Conservation (phyloP, 2,888 invertebrate genomes). For the Drosophila meridiana region DNA sequence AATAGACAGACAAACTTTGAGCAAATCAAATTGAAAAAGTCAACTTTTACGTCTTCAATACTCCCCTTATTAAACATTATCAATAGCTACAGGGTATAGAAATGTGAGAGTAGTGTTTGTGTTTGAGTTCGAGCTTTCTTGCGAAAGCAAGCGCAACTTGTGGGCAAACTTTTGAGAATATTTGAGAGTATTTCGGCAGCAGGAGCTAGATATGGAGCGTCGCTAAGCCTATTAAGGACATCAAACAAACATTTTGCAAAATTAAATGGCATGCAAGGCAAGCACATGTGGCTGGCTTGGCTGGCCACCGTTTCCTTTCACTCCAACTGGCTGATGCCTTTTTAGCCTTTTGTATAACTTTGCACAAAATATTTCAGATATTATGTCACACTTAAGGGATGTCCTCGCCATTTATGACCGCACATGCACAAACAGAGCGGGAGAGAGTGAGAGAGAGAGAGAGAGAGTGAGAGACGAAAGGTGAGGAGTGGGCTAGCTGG, state of each 20-base stretch:
- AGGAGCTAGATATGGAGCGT: constrained; percentile 28
- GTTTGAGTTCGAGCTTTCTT: constrained; percentile 77
- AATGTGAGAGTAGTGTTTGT: constrained; percentile 60
- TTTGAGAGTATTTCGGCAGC: constrained; percentile 51
- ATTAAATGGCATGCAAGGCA: constrained; percentile 80
- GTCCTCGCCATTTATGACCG: constrained; percentile 74
- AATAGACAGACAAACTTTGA: constrained; percentile 76
- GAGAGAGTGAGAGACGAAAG: too few relatives aligned
- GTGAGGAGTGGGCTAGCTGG: not conserved
- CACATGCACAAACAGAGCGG: constrained; percentile 38
- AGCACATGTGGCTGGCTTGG: constrained; percentile 67
- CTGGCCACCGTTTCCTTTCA: constrained; percentile 4
- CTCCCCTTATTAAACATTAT: not conserved
- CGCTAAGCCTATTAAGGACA: constrained; percentile 80
- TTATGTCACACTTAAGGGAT: constrained; percentile 81
- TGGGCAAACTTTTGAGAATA: constrained; percentile 52
- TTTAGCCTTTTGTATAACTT: constrained; percentile 71
- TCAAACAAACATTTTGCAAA: constrained; percentile 81
- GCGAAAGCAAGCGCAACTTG: constrained; percentile 23
- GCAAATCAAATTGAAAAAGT: constrained; percentile 29
- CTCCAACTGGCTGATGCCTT: constrained; percentile 7
- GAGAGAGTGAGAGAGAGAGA: not conserved
- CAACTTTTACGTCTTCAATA: not conserved
- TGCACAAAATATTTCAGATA: constrained; percentile 79
- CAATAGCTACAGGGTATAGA: constrained; percentile 3